Base-by-base conservation (phyloP, 2,888 invertebrate genomes). In the Volucella zonaria region DNA sequence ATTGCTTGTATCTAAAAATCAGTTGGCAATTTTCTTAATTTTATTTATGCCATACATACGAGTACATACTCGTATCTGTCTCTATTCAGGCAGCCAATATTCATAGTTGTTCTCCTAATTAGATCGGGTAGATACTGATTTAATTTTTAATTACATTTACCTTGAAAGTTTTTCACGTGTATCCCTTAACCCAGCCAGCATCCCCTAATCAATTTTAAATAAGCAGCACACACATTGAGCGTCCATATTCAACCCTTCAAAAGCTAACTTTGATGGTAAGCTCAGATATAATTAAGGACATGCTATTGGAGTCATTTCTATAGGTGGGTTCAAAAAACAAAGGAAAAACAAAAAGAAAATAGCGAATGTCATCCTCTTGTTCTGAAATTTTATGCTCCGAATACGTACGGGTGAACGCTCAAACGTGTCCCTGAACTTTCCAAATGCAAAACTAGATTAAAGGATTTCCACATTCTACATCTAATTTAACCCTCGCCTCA, bases 331-430 rank as follows among this genome's bases (percentile, higher is more conserved):
- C 54, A 49, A 83, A 77, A 59, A 14, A 61, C 11, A 61, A 23
- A 43, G n/a, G 8, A 49, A 62, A 66, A 64, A 23, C 18, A 23
- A 23, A 23, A 23, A 23, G 18, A 31, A 45, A 18, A 58, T 38
- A 59, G 51, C 73, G 71, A 82, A 76, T 80, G 71, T 74, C 82
- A 79, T 78, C 52, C 64, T 74, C 68, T 68, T 80, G 71, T 76
- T 66, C 62, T 74, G 31, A 68, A 73, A 77, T 74, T 78, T 40
- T 58, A 67, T 74, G 68, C 68, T 58, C 58, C 40, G 38, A 66
- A 70, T 62, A 80, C 80, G 85, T 62, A 80, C 80, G 85, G 85
- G 80, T 85, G 85, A 85, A 85, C 47, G 81, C 76, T 85, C 73
- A 76, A 76, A 67, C 67, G 54, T 77, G 85, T 74, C 80, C 85